A percentile compares a stretch with the other conserved stretches of the same genome.
These are phyloP conservation scores for Phylloscopus whistleri DNA, from an alignment of 2,113 vertebrate genomes.

Conservation along the genomic window DNA sequence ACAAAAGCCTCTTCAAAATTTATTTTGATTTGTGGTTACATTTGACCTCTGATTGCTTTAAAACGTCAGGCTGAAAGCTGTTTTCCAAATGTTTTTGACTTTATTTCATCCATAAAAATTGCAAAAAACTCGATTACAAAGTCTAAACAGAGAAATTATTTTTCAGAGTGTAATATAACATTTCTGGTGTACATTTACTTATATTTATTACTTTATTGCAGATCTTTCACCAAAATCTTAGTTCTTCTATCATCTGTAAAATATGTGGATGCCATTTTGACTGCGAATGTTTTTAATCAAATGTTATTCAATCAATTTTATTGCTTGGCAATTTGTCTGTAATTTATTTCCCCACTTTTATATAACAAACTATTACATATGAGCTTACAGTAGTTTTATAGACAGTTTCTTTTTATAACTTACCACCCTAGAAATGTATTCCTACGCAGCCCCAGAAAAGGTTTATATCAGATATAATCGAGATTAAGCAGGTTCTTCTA, in stretches of 20 bases:
- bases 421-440: slow-evolving; percentile 6
- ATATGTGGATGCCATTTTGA: neutral
- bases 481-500: neutral
- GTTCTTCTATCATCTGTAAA: neutral
- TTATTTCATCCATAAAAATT: neutral
- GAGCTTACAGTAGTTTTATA: slow-evolving; percentile 20
- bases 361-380: slow-evolving; percentile 31
- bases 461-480: neutral
- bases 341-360: slow-evolving; percentile 40
- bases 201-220: slow-evolving; percentile 1
- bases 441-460: slow-evolving; percentile 35
- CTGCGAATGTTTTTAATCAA: neutral
- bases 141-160: neutral
- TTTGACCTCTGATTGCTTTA: neutral
- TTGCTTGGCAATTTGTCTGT: slow-evolving; percentile 6
- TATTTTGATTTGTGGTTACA: neutral
- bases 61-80: neutral
- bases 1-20: neutral
- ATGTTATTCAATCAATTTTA: neutral
- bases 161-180: neutral
- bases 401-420: slow-evolving; percentile 48
- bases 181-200: slow-evolving; percentile 14
- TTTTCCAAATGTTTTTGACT: neutral
- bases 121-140: neutral
- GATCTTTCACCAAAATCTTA: neutral